Evolutionary conservation across 2,113 vertebrate species (phyloP), one percentile per base, ranked within the genome.

Genomic region (Aptenodytes forsteri): DNA sequence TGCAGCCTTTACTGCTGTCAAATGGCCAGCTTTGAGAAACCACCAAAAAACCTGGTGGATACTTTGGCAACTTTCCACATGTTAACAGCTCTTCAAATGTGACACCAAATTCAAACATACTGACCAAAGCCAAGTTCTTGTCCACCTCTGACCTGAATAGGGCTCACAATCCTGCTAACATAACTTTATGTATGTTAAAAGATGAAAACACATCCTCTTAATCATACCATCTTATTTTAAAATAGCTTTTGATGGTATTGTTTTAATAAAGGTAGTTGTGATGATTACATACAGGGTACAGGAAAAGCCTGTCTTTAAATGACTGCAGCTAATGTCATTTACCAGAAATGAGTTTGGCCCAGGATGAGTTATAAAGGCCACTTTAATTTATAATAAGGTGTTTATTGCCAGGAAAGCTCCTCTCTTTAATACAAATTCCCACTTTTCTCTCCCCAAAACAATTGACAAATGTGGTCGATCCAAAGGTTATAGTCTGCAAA

Each of bases 271-370:
- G 25, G 55, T 81, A 81, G 42, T 80, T 95, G 42, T 92, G 92
- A 78, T 89, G 76, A 87, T 78, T 90, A 30, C 69, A 82, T 54
- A 25, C 30, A 75, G 62, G 6, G 38, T 59, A 83, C 90, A 97
- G 83, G 92, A 95, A 86, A 87, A 89, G 42, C 34, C 36, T 75
- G 55, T 38, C 50, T 94, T 90, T 67, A 90, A 83, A 83, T 52
- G 50, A 71, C 76, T 81, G 59, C 29, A 75, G 72, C 34, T 55
- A 67, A 6, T 92, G 67, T 73, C 21, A 78, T 84, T 95, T 96
- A 93, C 83, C 70, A 97, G 96, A 92, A 97, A 64, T 71, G 8
- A 87, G 67, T 55, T 90, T 92, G 83, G 72, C 65, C 62, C 42
- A 27, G 50, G 16, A 59, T 59, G 36, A 77, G 21, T 65, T 95